phyloP scores from a whole-genome alignment of 2,797 vertebrate genomes.

The Hippoglossus hippoglossus region DNA sequence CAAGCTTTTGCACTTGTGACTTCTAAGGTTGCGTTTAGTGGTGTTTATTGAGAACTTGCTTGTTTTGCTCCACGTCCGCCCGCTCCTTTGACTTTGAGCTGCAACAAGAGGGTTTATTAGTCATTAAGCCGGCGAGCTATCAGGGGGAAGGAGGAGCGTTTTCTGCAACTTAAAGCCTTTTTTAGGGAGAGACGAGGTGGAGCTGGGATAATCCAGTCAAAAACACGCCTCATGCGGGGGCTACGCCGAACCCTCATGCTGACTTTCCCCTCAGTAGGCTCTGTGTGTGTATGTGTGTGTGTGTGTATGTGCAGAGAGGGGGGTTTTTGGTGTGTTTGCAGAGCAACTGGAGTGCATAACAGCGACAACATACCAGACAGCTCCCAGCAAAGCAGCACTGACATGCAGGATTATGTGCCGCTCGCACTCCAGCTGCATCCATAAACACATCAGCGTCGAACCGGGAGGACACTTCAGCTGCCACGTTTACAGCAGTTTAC shows the following conservation, averaged over 20 bases:
- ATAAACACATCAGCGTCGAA: slow-evolving; percentile 34
- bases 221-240: slow-evolving; percentile 42
- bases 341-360: slow-evolving; percentile 52
- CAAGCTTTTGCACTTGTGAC: slow-evolving; percentile 53
- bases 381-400: slow-evolving; percentile 57
- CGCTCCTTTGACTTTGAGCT: slow-evolving; percentile 64
- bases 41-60: slow-evolving; percentile 63
- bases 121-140: slow-evolving; percentile 68
- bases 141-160: slow-evolving; percentile 45
- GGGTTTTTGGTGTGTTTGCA: slow-evolving; percentile 42
- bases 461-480: slow-evolving; percentile 1
- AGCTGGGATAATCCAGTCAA: slow-evolving; percentile 63
- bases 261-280: slow-evolving; percentile 30
- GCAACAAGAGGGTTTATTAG: slow-evolving; percentile 62
- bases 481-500: neutral
- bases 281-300: slow-evolving; percentile 16
- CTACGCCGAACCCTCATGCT: slow-evolving; percentile 23
- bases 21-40: slow-evolving; percentile 63
- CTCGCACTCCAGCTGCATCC: slow-evolving; percentile 43
- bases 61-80: slow-evolving; percentile 63
- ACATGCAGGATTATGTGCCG: slow-evolving; percentile 57
- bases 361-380: slow-evolving; percentile 34
- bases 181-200: slow-evolving; percentile 40
- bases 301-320: neutral
- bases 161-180: slow-evolving; percentile 50